These are phyloP conservation scores for Discoglossus pictus DNA, from an alignment of 2,797 vertebrate genomes.

Conservation along the genomic window DNA sequence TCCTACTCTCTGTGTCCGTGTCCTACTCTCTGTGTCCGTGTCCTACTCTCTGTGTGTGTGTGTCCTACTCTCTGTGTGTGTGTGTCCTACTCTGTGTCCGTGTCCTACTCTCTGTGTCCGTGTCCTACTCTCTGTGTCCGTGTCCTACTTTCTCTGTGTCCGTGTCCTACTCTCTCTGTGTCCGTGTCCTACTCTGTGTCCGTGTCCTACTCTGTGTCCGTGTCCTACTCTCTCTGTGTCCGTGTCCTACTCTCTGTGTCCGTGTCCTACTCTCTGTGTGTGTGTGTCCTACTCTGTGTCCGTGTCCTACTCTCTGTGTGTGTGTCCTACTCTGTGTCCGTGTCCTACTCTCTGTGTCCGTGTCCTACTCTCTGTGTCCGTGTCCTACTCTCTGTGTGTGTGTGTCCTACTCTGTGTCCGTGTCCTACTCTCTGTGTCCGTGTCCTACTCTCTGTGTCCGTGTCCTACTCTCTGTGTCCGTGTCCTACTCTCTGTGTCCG, in stretches of 20 bases:
- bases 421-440: no score
- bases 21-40: no score
- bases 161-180: no score
- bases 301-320: no score
- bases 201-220: background rate
- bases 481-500: no score
- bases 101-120: no score
- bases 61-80: no score
- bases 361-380: no score
- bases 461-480: rapidly evolving
- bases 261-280: background rate
- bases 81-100: no score
- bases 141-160: rapidly evolving
- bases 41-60: background rate
- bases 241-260: no score
- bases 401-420: rapidly evolving
- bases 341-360: rapidly evolving
- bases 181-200: no score
- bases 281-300: rapidly evolving
- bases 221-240: rapidly evolving
- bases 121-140: background rate
- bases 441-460: background rate
- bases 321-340: rapidly evolving
- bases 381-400: background rate
- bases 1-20: rapidly evolving